phyloP scores from a whole-genome alignment of 2,113 vertebrate genomes.

The Mus spicilegus region DNA sequence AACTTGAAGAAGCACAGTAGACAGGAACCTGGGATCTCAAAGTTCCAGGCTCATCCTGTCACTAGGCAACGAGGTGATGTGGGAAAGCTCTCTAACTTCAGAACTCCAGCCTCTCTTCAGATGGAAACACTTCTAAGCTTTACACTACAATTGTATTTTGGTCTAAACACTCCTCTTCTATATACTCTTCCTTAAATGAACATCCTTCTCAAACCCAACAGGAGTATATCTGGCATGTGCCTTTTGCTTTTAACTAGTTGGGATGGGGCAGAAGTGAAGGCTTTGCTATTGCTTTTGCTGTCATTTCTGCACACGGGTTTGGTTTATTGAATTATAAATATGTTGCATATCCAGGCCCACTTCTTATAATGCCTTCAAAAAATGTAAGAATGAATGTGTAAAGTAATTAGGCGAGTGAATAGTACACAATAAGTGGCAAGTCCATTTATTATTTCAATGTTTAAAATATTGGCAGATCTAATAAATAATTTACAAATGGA shows the following conservation, averaged over 20 bases:
- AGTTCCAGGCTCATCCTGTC: background rate
- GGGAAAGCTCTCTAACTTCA: background rate
- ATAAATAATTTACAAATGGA: constrained; percentile 38
- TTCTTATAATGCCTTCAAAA: background rate
- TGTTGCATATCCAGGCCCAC: background rate
- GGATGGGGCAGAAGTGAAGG: no score
- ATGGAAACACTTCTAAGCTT: background rate
- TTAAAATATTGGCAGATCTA: constrained; percentile 11
- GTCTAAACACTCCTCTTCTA: background rate
- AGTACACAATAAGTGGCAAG: background rate
- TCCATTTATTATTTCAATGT: background rate
- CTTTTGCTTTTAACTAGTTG: background rate
- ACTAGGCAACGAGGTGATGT: background rate
- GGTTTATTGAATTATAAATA: background rate
- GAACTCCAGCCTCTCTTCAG: background rate
- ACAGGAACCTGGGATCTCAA: background rate
- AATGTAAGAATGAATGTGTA: background rate
- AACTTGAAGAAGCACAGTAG: background rate
- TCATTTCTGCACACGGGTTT: background rate
- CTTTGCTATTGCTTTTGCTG: background rate
- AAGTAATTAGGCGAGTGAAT: background rate
- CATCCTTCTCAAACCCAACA: background rate
- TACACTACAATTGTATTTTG: background rate
- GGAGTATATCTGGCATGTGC: background rate
- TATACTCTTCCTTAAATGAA: background rate